Evolutionary conservation across 2,797 vertebrate species (phyloP), one percentile per base, ranked within the genome.

Genomic region (Carduelis carduelis): DNA sequence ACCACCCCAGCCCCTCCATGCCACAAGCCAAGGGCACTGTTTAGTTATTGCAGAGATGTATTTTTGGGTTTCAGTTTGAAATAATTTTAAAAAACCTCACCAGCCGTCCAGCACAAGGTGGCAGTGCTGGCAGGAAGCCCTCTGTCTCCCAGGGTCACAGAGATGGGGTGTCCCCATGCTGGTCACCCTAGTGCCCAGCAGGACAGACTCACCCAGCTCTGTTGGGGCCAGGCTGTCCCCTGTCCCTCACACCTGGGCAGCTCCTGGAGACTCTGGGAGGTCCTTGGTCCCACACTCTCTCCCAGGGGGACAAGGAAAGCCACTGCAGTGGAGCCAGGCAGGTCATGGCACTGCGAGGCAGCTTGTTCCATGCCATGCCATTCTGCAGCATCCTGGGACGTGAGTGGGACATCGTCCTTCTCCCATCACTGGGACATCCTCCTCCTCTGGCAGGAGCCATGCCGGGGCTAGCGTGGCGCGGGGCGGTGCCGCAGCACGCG

Each of bases 401-500:
- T 7, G 1, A 0, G 5, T 0, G 6, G 77, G 46, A 49, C 6
- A 0, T 43, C 16, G 4, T 72, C 41, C 35, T 89, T 5, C 12
- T 47, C 39, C 39, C 39, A 41, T 41, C 39, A 41, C 39, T 41
- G 15, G 39, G 39, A 41, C 39, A 41, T 50, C 32, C 19, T 71
- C 74, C 23, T 75, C 37, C 46, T 89, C 34, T 15, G 0, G 0
- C 4, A 0, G 90, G 76, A 47, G 44, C 71, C 0, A 1, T 12
- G 39, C 50, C 1, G 0, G n/a, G 14, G 86, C 98, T 98, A 99
- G 96, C 97, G 98, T 12, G 97, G 98, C 7, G 63, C 93, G 2
- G 98, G 98, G 64, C 98, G 98, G 70, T 99, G 98, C 32, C 98
- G 98, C 87, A 99, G 98, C 94, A 99, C 99, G 0, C 99, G 98